Conservation (phyloP, 2,797 vertebrate genomes). For the Clarias laeviceps region DNA sequence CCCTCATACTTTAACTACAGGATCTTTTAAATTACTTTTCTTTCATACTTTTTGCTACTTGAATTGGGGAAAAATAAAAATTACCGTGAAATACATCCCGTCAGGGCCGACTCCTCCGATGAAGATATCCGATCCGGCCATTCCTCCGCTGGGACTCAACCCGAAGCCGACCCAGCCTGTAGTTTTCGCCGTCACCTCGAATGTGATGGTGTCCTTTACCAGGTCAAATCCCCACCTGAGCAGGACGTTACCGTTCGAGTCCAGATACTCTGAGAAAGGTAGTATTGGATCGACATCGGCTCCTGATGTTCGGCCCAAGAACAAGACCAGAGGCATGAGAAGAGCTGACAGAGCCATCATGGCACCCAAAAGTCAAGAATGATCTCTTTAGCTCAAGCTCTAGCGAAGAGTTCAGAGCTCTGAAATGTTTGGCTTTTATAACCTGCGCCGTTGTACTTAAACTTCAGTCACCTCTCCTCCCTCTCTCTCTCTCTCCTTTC, state of each 20-base stretch:
- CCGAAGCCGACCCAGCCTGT: slow-evolving; percentile 79
- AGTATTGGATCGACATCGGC: slow-evolving; percentile 54
- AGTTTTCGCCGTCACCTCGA: slow-evolving; percentile 73
- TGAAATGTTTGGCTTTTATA: background rate
- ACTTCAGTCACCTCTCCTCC: no score
- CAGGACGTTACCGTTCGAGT: slow-evolving; percentile 58
- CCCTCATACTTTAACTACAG: background rate
- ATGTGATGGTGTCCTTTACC: slow-evolving; percentile 65
- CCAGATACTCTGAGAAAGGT: slow-evolving; percentile 73
- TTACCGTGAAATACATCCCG: slow-evolving; percentile 79
- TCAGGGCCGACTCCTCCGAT: slow-evolving; percentile 70
- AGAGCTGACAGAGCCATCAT: slow-evolving; percentile 58
- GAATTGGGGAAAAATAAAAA: background rate
- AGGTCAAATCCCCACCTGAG: slow-evolving; percentile 76
- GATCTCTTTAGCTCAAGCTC: background rate
- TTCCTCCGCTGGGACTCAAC: slow-evolving; percentile 69
- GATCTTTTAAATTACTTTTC: background rate
- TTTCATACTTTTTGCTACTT: background rate
- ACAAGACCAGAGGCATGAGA: slow-evolving; percentile 46
- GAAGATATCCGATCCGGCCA: slow-evolving; percentile 74
- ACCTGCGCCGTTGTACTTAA: background rate
- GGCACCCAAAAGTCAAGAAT: slow-evolving; percentile 11
- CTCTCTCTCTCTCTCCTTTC: background rate
- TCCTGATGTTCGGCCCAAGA: slow-evolving; percentile 36
- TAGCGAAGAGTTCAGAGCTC: background rate